These are phyloP conservation scores for Gallinago solitaria DNA, from an alignment of 2,797 vertebrate genomes.

Conservation along the genomic window DNA sequence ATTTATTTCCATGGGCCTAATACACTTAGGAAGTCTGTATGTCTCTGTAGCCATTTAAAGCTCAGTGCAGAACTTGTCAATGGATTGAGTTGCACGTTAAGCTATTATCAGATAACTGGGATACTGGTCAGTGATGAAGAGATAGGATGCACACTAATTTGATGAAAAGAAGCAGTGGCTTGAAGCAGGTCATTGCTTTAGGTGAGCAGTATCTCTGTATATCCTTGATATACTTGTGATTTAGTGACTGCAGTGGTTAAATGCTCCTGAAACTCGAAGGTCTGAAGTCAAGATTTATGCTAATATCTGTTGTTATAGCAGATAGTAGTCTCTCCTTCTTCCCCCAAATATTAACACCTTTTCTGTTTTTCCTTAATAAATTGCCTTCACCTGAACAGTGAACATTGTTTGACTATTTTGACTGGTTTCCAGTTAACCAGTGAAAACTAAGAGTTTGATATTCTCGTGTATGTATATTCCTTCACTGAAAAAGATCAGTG, in stretches of 20 bases:
- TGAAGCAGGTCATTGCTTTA: conserved; percentile 20
- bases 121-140: neutral
- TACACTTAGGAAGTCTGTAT: neutral
- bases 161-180: neutral
- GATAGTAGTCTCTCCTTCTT: neutral
- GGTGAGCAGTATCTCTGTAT: neutral
- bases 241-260: neutral
- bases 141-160: neutral
- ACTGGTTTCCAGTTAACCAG: neutral
- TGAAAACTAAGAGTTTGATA: neutral
- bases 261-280: neutral
- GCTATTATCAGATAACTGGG: neutral
- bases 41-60: neutral
- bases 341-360: neutral
- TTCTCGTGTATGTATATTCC: neutral
- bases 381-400: neutral
- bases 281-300: neutral
- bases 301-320: neutral
- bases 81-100: conserved; percentile 5
- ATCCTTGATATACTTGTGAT: neutral
- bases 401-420: neutral
- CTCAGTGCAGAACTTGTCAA: neutral
- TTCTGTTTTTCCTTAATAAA: neutral
- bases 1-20: conserved; percentile 28
- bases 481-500: neutral